Evolutionary conservation across 2,888 invertebrate genomes (phyloP).

Genomic region (Koerneria pararmatus): DNA sequence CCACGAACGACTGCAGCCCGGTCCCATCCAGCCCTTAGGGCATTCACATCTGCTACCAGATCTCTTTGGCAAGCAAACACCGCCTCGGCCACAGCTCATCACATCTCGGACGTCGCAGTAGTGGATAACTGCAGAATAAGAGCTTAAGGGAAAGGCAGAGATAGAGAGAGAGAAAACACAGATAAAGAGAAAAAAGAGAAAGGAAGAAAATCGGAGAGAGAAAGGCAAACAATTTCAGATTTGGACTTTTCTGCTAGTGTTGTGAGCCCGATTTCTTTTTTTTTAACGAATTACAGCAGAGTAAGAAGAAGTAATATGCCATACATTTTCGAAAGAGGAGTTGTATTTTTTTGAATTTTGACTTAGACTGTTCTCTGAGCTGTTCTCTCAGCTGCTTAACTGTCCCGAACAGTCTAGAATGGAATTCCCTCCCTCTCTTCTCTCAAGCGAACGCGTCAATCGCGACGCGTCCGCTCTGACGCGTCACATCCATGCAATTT

Average conservation of each 20-base stretch:
- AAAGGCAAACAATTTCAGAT: no score
- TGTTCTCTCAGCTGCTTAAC: no score
- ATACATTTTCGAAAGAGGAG: no score
- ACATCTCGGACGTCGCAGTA: slow-evolving; percentile 38
- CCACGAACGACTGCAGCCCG: slow-evolving; percentile 41
- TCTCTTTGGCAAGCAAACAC: background rate
- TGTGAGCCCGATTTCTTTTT: background rate
- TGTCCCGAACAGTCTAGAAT: no score
- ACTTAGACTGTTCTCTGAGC: no score
- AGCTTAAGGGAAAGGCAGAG: background rate
- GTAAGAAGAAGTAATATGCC: background rate
- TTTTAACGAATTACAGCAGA: background rate
- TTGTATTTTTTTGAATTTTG: no score
- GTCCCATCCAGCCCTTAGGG: slow-evolving; percentile 50
- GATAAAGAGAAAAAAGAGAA: slow-evolving; percentile 19
- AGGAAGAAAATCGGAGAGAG: slow-evolving; percentile 1
- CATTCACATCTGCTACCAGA: slow-evolving; percentile 40
- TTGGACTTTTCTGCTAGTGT: no score
- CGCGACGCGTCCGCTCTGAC: no score
- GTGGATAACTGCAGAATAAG: slow-evolving; percentile 34
- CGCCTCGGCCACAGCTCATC: slow-evolving; percentile 32
- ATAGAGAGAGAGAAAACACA: background rate
- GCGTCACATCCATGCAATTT: no score
- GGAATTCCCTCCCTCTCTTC: no score
- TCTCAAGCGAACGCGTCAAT: no score